These are phyloP conservation scores for Neria commutata DNA, from an alignment of 2,888 invertebrate genomes.

Conservation along the genomic window DNA sequence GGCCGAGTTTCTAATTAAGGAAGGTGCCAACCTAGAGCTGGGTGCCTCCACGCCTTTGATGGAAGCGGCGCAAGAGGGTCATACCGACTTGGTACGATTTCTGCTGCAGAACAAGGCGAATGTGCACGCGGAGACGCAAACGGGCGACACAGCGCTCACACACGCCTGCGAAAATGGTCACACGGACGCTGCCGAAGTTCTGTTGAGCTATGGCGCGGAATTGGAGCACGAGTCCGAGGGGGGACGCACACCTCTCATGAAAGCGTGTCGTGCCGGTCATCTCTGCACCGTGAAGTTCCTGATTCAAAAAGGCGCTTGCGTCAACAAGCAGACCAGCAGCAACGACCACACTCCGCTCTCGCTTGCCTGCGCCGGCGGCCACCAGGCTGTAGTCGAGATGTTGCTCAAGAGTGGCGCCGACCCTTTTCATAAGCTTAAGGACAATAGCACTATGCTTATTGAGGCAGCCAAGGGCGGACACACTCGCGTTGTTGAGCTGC, in stretches of 20 bases:
- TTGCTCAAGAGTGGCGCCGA: conserved; percentile 91
- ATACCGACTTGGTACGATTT: conserved; percentile 87
- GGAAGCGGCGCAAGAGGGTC: conserved; percentile 99
- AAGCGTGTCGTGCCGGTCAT: conserved; percentile 96
- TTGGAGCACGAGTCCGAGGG: conserved; percentile 97
- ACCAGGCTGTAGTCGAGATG: conserved; percentile 90
- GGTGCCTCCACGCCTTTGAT: conserved; percentile 97
- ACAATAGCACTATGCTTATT: conserved; percentile 97
- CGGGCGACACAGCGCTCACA: conserved; percentile 93
- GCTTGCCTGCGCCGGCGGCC: conserved; percentile 95
- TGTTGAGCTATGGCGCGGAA: conserved; percentile 89
- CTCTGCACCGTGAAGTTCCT: conserved; percentile 95
- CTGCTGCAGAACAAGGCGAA: conserved; percentile 84
- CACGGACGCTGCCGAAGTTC: conserved; percentile 92
- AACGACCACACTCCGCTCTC: conserved; percentile 98
- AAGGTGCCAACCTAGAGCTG: conserved; percentile 92
- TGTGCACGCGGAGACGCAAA: conserved; percentile 93
- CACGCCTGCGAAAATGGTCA: conserved; percentile 99
- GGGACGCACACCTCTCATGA: conserved; percentile 97
- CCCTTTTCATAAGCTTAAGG: conserved; percentile 95
- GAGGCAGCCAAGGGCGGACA: conserved; percentile 99
- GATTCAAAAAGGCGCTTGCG: conserved; percentile 83
- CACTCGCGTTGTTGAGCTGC: conserved; percentile 90
- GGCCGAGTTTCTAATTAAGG: conserved; percentile 92
- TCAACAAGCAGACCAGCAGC: conserved; percentile 87